phyloP scores from a whole-genome alignment of 2,797 vertebrate genomes.

The Arctocebus calabarensis region DNA sequence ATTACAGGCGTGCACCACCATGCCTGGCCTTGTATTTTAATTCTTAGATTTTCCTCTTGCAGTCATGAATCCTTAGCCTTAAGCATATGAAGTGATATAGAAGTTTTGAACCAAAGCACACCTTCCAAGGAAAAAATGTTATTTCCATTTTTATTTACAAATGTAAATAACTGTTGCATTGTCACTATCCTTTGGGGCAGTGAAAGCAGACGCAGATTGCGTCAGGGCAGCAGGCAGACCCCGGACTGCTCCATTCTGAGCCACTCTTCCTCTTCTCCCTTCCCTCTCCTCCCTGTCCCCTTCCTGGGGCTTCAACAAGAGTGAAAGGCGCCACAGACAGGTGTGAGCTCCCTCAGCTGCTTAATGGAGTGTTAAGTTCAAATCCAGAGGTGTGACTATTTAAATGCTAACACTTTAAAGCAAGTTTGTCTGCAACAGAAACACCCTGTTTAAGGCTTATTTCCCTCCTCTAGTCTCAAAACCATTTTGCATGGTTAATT shows the following conservation, averaged over 20 bases:
- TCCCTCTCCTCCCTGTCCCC: not conserved
- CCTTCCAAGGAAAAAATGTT: not conserved
- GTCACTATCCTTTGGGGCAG: not conserved
- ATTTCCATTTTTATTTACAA: slow-evolving; percentile 49
- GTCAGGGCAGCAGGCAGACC: not conserved
- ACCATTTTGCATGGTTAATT: slow-evolving; percentile 71
- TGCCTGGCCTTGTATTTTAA: not conserved
- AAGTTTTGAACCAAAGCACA: slow-evolving; percentile 22
- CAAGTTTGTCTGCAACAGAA: slow-evolving; percentile 48
- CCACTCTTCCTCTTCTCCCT: not conserved
- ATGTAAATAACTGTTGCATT: not conserved
- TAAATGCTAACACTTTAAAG: slow-evolving; percentile 74
- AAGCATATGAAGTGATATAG: not conserved
- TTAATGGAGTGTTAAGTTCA: slow-evolving; percentile 80
- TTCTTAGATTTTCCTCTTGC: slow-evolving; percentile 31
- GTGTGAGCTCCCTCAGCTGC: slow-evolving; percentile 67
- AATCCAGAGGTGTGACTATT: slow-evolving; percentile 71
- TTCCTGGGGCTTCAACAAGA: slow-evolving; percentile 46
- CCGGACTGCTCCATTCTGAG: not conserved
- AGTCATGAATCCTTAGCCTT: not conserved
- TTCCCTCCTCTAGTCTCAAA: not conserved
- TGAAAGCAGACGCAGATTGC: not conserved
- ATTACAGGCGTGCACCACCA: no score
- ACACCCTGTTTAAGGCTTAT: slow-evolving; percentile 9
- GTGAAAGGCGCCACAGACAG: slow-evolving; percentile 47